Conservation (phyloP, 2,113 vertebrate species). For the Carettochelys insculpta region DNA sequence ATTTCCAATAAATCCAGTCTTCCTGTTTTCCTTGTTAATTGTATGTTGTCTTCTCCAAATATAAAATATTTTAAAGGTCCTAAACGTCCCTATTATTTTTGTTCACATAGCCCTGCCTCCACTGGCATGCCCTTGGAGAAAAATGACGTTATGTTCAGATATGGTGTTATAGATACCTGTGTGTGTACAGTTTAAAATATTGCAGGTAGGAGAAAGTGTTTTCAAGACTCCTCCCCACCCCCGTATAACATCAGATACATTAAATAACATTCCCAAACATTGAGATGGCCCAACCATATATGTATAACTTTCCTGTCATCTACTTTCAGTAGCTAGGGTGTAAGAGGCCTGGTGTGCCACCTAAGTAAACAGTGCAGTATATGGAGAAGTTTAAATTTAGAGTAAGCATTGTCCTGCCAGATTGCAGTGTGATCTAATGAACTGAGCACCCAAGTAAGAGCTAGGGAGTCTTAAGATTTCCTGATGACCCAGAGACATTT, state of each 20-base stretch:
- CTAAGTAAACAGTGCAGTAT: neutral
- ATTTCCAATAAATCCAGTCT: neutral
- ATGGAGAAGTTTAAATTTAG: neutral
- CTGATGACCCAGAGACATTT: neutral
- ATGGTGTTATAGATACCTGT: accelerated
- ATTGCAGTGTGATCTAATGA: neutral
- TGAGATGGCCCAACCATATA: neutral
- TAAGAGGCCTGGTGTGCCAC: neutral
- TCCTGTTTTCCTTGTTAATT: constrained; percentile 5
- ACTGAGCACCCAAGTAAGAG: neutral
- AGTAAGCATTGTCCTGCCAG: neutral
- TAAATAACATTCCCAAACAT: neutral
- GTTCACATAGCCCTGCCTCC: no score
- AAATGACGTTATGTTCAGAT: accelerated
- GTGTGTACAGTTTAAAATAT: accelerated
- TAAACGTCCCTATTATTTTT: neutral
- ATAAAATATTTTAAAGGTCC: accelerated
- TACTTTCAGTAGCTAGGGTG: neutral
- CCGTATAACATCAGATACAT: accelerated
- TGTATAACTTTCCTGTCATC: neutral
- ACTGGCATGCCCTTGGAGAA: accelerated
- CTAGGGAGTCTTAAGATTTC: neutral
- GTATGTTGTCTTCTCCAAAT: neutral
- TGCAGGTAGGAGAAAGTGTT: neutral
- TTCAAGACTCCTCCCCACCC: neutral